phyloP scores from a whole-genome alignment of 2,888 invertebrate genomes.

The Limnephilus rhombicus region DNA sequence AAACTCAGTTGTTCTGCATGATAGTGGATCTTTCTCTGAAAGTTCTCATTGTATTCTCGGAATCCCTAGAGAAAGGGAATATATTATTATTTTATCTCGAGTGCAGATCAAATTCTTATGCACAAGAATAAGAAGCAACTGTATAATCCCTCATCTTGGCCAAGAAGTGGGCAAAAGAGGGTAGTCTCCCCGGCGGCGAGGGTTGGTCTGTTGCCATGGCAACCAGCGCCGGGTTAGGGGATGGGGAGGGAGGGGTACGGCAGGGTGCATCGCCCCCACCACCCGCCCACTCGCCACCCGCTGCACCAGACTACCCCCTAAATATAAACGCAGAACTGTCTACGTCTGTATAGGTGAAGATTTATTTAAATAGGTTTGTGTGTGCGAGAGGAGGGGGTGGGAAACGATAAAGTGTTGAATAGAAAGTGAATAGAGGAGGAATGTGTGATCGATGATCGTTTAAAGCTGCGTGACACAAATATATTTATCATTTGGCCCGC shows the following conservation, averaged over 20 bases:
- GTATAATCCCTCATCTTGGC: constrained; percentile 12
- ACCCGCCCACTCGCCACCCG: neutral
- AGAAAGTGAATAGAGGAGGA: neutral
- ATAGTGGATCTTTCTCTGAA: neutral
- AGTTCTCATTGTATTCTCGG: neutral
- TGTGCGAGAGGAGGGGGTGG: neutral
- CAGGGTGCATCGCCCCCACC: constrained; percentile 68
- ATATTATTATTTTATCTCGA: neutral
- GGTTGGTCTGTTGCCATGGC: constrained; percentile 73
- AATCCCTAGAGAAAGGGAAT: neutral
- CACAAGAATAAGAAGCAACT: constrained; percentile 26
- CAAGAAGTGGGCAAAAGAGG: constrained; percentile 55
- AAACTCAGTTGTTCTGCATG: neutral
- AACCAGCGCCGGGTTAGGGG: constrained; percentile 68
- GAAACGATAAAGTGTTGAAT: neutral
- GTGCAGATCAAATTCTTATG: constrained; percentile 36
- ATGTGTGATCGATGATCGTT: constrained; percentile 32
- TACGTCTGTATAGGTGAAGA: neutral
- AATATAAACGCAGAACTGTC: neutral
- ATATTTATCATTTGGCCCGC: neutral
- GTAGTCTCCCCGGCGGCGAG: constrained; percentile 57
- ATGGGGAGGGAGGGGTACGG: constrained; percentile 64
- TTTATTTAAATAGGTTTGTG: neutral
- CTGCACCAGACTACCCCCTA: constrained; percentile 52
- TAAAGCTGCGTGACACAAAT: constrained; percentile 2